These are phyloP conservation scores for Bubo blakistoni DNA, from an alignment of 2,113 vertebrate genomes.

Conservation along the genomic window DNA sequence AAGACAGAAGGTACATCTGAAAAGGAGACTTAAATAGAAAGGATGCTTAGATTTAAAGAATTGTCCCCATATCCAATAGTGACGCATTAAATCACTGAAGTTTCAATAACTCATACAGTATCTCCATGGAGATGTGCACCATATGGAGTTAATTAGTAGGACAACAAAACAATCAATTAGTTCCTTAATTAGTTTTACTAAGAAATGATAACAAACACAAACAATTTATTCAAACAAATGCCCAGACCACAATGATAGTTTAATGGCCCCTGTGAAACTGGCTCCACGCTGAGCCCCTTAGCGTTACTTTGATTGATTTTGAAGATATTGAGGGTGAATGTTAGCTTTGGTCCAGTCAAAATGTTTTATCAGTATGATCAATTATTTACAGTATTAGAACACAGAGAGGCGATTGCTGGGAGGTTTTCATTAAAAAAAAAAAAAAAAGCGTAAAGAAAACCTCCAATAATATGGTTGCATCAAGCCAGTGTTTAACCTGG, in stretches of 20 bases:
- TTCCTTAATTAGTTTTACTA: slow-evolving; percentile 82
- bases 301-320: slow-evolving; percentile 66
- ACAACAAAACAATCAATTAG: slow-evolving; percentile 86
- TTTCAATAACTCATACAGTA: slow-evolving; percentile 78
- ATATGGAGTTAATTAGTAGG: slow-evolving; percentile 84
- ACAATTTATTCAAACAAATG: slow-evolving; percentile 78
- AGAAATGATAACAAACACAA: slow-evolving; percentile 82
- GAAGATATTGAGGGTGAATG: slow-evolving; percentile 60
- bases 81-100: slow-evolving; percentile 64
- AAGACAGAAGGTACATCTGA: neutral
- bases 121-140: slow-evolving; percentile 82
- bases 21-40: slow-evolving; percentile 37
- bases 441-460: neutral
- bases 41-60: slow-evolving; percentile 62
- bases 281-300: slow-evolving; percentile 28
- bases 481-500: slow-evolving; percentile 8
- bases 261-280: slow-evolving; percentile 69
- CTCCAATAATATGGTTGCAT: slow-evolving; percentile 34
- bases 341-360: slow-evolving; percentile 62
- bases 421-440: slow-evolving; percentile 59
- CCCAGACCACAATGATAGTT: slow-evolving; percentile 62
- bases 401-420: slow-evolving; percentile 49
- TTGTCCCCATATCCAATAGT: slow-evolving; percentile 65
- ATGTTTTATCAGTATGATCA: slow-evolving; percentile 75
- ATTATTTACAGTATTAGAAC: slow-evolving; percentile 76